Conservation (phyloP, 2,888 invertebrate species). For the Nasonovia ribisnigri region DNA sequence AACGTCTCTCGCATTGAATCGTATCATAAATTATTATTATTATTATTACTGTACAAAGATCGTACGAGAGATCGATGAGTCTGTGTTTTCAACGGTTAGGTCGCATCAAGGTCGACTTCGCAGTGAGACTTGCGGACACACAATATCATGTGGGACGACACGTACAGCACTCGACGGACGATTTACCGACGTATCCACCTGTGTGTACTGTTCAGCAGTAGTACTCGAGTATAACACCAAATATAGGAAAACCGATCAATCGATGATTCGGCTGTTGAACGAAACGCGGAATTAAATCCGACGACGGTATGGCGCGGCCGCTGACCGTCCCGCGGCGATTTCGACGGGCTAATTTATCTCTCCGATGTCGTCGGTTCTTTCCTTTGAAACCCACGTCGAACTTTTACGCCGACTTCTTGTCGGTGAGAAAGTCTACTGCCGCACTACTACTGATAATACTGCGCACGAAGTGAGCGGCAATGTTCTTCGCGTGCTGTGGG, state of each 20-base stretch:
- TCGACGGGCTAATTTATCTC: neutral
- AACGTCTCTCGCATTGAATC: neutral
- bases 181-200: neutral
- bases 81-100: neutral
- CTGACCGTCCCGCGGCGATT: neutral
- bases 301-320: neutral
- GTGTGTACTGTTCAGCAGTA: neutral
- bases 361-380: neutral
- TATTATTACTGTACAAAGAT: neutral
- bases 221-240: neutral
- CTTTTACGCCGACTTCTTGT: constrained; percentile 10
- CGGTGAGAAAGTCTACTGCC: neutral
- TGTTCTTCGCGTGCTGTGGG: neutral
- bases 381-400: neutral
- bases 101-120: neutral
- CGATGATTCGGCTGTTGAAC: constrained; percentile 1
- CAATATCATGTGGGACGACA: neutral
- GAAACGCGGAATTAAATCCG: neutral
- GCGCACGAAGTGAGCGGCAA: constrained; percentile 37
- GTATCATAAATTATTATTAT: neutral
- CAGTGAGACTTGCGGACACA: neutral
- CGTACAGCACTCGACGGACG: neutral
- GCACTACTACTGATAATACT: neutral
- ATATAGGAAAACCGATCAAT: constrained; percentile 12
- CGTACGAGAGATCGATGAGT: neutral